phyloP scores from a whole-genome alignment of 2,888 invertebrate species.

The Alcis repandata region DNA sequence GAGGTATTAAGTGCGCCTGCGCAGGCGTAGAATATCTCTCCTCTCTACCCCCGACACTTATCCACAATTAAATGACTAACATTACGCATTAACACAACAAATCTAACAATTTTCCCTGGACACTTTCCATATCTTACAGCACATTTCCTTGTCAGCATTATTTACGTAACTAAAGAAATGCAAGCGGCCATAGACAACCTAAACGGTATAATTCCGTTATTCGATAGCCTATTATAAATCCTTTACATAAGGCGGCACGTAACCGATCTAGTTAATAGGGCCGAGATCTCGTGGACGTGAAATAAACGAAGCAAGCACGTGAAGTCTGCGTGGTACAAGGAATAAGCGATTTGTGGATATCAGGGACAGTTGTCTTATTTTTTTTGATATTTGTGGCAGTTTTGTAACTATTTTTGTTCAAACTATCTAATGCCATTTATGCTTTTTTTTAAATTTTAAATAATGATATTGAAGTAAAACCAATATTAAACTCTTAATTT shows the following conservation, averaged over 20 bases:
- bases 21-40: too few relatives aligned
- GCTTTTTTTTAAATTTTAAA: too few relatives aligned
- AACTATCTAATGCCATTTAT: too few relatives aligned
- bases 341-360: not conserved
- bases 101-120: not conserved
- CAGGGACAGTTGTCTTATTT: too few relatives aligned
- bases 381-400: too few relatives aligned
- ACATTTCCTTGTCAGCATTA: conserved; percentile 1
- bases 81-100: not conserved
- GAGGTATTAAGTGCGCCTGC: too few relatives aligned
- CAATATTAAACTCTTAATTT: too few relatives aligned
- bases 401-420: too few relatives aligned
- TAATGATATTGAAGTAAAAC: too few relatives aligned
- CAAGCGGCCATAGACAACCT: conserved; percentile 14
- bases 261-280: conserved; percentile 35
- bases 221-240: conserved; percentile 31
- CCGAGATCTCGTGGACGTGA: conserved; percentile 17
- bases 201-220: conserved; percentile 32
- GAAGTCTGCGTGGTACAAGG: conserved; percentile 7
- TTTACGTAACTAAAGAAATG: conserved; percentile 19
- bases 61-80: not conserved
- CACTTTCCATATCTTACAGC: conserved; percentile 17
- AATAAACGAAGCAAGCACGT: conserved; percentile 18
- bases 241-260: conserved; percentile 36
- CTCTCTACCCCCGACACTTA: not conserved